Conservation (phyloP, 1,140 invertebrate genomes). For the Scaptomyza graminum region DNA sequence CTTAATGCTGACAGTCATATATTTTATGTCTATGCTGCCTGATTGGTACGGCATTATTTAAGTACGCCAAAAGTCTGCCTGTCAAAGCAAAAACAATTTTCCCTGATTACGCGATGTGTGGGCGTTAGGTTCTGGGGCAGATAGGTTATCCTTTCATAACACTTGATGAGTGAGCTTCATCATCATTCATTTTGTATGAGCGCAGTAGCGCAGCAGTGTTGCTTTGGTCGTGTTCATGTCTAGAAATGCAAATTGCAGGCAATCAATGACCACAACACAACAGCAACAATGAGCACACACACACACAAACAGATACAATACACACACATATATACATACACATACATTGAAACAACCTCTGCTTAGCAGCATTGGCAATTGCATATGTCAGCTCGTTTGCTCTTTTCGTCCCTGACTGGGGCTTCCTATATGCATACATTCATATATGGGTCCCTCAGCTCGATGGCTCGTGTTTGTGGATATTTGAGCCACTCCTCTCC, state of each 20-base stretch:
- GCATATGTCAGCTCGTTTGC: conserved; percentile 14
- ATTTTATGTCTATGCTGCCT: not conserved
- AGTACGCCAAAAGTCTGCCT: conserved; percentile 5
- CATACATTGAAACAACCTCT: not conserved
- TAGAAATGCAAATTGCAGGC: conserved; percentile 63
- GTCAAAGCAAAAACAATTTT: conserved; percentile 49
- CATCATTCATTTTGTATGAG: conserved; percentile 21
- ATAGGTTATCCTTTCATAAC: not conserved
- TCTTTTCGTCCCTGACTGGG: not conserved
- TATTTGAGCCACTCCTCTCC: not conserved
- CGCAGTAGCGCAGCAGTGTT: not conserved
- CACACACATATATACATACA: not conserved
- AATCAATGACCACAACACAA: conserved; percentile 56
- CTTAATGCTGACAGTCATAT: conserved; percentile 12
- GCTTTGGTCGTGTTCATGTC: conserved; percentile 45
- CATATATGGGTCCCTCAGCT: too few species aligned
- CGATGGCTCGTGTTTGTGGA: conserved; percentile 5
- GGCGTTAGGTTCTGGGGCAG: not conserved
- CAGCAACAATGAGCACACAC: conserved; percentile 29
- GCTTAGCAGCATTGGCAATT: not conserved
- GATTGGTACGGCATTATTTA: conserved; percentile 17
- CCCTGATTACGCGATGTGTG: conserved; percentile 40
- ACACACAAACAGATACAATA: conserved; percentile 4
- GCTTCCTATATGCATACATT: not conserved
- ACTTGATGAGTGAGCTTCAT: conserved; percentile 1